Percentiles rank a stretch among this genome's conserved stretches.
These are phyloP conservation scores for Pyrrhosoma nymphula DNA, from an alignment of 2,888 invertebrate genomes.

Conservation along the genomic window DNA sequence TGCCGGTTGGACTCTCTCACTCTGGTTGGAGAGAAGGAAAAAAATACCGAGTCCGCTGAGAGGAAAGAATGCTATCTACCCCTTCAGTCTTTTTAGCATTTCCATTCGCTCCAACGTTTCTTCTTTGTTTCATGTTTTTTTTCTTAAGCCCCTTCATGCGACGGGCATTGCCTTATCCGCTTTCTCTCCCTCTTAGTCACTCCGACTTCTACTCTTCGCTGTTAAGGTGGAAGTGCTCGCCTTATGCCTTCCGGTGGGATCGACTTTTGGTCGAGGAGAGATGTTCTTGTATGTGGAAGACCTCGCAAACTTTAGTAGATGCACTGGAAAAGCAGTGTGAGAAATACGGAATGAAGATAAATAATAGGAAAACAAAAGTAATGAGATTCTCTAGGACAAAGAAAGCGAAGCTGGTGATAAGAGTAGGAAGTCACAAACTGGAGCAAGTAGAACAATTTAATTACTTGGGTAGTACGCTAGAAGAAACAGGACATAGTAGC, in stretches of 20 bases:
- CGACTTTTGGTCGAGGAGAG: not conserved
- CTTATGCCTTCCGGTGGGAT: not conserved
- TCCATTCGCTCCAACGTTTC: not conserved
- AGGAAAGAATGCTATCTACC: not conserved
- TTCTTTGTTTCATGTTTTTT: not conserved
- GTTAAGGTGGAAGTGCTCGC: not conserved
- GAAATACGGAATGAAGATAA: too few relatives aligned
- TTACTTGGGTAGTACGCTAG: too few relatives aligned
- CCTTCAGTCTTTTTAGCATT: not conserved
- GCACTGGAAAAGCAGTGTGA: too few relatives aligned
- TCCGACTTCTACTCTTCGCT: not conserved
- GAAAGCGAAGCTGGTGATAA: too few relatives aligned
- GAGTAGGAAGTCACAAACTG: too few relatives aligned
- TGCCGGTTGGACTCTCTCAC: too few relatives aligned
- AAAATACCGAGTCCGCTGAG: not conserved
- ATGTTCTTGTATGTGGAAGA: not conserved
- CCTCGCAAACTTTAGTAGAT: too few relatives aligned
- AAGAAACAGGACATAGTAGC: too few relatives aligned
- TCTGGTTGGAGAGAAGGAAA: not conserved
- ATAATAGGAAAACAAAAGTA: too few relatives aligned
- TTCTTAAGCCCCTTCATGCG: not conserved
- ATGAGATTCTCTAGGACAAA: too few relatives aligned
- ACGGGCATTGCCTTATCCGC: constrained; percentile 29
- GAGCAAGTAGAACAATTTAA: too few relatives aligned
- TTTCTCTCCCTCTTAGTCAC: too few relatives aligned